Base-by-base conservation (phyloP, 2,888 invertebrate species). In the Leptinotarsa rubiginosa region DNA sequence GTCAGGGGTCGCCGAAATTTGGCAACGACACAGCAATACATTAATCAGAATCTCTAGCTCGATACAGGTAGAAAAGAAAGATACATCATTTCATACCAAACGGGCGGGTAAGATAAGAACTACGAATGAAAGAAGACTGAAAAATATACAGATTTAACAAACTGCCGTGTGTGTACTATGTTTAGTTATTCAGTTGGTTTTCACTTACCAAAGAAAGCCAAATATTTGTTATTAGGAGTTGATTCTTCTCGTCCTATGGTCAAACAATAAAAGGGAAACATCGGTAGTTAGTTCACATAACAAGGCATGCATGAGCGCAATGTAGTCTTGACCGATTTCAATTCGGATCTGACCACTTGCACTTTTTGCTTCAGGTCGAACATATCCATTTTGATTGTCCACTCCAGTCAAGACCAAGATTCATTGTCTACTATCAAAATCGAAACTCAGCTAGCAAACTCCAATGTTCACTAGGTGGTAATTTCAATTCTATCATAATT, bases 161-260 rank as follows among this genome's bases (percentile, higher is more conserved):
- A 86, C 87, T 88, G 87, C 87, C 87, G 87, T 87, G 87, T 88
- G 87, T 87, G 87, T 86, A 85, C 83, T 83, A 84, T 84, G 82
- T 86, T 87, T 85, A 86, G 84, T 87, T 86, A 86, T 84, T 87
- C 86, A 87, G 85, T 87, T 87, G 87, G 87, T 87, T 87, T 87
- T 91, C 92, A 95, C 95, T 95, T 94, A 95, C 95, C 94, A 95
- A 94, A 92, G 95, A 95, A 92, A 95, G 94, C 96, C 96, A 96
- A 91, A 95, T 94, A 93, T 96, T 96, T 92, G 95, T 94, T 91
- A 95, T 95, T 92, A 96, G 93, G 92, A 95, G 94, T 93, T 96
- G 96, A 92, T 96, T 96, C 93, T 96, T 96, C 94, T 96, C 95
- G 93, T 96, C 95, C 95, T 95, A 93, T 92, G 90, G 90, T 88